phyloP scores from a whole-genome alignment of 2,888 invertebrate species.

The Heliconius ethilla region DNA sequence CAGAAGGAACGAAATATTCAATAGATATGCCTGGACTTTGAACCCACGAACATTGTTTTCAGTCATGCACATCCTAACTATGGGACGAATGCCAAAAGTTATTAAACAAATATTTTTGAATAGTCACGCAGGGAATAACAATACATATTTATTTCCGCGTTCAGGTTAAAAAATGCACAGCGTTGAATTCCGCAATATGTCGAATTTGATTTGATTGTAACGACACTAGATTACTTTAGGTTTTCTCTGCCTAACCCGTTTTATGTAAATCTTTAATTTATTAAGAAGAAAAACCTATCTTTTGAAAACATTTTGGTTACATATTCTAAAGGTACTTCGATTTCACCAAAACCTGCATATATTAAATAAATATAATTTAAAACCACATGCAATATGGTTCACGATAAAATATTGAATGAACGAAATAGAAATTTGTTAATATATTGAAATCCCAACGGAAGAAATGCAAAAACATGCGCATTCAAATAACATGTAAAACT shows the following conservation, averaged over 20 bases:
- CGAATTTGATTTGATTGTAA: neutral
- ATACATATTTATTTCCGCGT: neutral
- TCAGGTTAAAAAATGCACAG: neutral
- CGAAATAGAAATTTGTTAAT: conserved; percentile 25
- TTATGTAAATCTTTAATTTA: neutral
- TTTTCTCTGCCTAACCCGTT: no score
- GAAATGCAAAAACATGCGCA: conserved; percentile 24
- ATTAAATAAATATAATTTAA: conserved; percentile 10
- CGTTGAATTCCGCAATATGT: neutral
- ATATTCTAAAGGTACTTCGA: neutral
- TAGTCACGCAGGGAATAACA: no score
- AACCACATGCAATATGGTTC: conserved; percentile 15
- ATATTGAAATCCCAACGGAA: conserved; percentile 23
- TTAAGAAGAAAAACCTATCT: neutral
- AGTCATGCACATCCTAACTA: no score
- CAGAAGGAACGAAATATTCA: no score
- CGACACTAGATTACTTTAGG: no score
- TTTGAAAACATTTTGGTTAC: neutral
- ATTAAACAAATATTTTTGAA: no score
- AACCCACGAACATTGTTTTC: no score
- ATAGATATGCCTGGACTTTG: no score
- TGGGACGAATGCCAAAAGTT: no score
- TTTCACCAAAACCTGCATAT: neutral
- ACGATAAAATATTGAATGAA: conserved; percentile 19
- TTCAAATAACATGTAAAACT: conserved; percentile 17